Evolutionary conservation across 2,113 vertebrate species (phyloP).

Genomic region (Callipepla californica): DNA sequence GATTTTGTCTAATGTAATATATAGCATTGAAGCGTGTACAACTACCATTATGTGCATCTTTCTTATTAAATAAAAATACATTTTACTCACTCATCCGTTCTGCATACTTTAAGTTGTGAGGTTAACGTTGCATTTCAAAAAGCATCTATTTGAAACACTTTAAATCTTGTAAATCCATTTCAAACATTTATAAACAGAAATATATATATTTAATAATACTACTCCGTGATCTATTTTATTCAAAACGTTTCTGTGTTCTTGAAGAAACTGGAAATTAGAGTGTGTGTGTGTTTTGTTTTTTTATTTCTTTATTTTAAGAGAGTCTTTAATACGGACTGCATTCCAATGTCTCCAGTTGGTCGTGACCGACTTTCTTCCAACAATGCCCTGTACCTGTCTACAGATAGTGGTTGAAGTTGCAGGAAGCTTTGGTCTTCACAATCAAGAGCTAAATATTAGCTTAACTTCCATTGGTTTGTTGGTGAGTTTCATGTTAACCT

Average conservation of each 20-base stretch:
- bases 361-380: conserved; percentile 98
- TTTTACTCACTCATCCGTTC: neutral
- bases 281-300: conserved; percentile 19
- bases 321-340: conserved; percentile 96
- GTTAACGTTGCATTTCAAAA: neutral
- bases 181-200: neutral
- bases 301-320: conserved; percentile 79
- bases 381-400: conserved; percentile 98
- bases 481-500: conserved; percentile 79
- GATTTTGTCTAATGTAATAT: neutral
- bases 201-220: neutral
- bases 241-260: neutral
- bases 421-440: conserved; percentile 98
- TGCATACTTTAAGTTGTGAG: neutral
- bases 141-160: neutral
- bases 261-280: conserved; percentile 46
- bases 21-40: neutral
- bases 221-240: neutral
- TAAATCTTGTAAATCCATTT: neutral
- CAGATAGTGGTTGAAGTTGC: conserved; percentile 99
- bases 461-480: conserved; percentile 97
- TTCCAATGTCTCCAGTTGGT: conserved; percentile 99
- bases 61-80: neutral
- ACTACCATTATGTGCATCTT: neutral
- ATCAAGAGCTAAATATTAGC: conserved; percentile 99